Evolutionary conservation across 2,888 invertebrate species (phyloP), one percentile per base, ranked within the genome.

Genomic region (Ctena decussata): DNA sequence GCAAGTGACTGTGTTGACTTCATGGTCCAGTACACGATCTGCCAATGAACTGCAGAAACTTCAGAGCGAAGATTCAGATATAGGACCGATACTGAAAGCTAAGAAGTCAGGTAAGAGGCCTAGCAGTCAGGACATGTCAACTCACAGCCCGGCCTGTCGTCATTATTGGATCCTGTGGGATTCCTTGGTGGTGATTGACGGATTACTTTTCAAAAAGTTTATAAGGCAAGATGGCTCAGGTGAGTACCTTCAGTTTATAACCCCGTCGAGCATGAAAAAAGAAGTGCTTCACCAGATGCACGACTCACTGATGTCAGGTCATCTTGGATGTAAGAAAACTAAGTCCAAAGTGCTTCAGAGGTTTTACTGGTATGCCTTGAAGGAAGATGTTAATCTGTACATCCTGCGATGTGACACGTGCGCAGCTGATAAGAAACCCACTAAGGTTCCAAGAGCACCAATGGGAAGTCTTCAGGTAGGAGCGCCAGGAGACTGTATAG

Each of bases 381-480:
- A 77, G 21, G 24, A 39, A 35, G 79, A n/a, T n/a, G n/a, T n/a
- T n/a, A n/a, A n/a, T n/a, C n/a, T n/a, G n/a, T n/a, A n/a, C n/a
- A n/a, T n/a, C n/a, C n/a, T n/a, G n/a, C n/a, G n/a, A n/a, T n/a
- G n/a, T n/a, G n/a, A n/a, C n/a, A n/a, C n/a, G n/a, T 86, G 85
- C 81, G 80, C 77, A 15, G 39, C 53, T n/a, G 73, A 49, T n/a
- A 87, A 87, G 49, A 70, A 37, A 12, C 76, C 80, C 3, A 5
- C 24, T n/a, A 78, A 76, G 24, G 35, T 41, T 30, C 69, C 77
- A 0, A 75, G n/a, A 39, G 82, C 84, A n/a, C 79, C 76, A 32
- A 32, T 78, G 53, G 71, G 81, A 18, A 5, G 99, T 98, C 94
- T 98, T 97, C 35, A 98, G 97, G 96, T 99, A 98, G 93, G 98